A percentile compares a stretch with the other conserved stretches of the same genome.
These are phyloP conservation scores for Idaea dimidiata DNA, from an alignment of 2,888 invertebrate species.

Conservation along the genomic window DNA sequence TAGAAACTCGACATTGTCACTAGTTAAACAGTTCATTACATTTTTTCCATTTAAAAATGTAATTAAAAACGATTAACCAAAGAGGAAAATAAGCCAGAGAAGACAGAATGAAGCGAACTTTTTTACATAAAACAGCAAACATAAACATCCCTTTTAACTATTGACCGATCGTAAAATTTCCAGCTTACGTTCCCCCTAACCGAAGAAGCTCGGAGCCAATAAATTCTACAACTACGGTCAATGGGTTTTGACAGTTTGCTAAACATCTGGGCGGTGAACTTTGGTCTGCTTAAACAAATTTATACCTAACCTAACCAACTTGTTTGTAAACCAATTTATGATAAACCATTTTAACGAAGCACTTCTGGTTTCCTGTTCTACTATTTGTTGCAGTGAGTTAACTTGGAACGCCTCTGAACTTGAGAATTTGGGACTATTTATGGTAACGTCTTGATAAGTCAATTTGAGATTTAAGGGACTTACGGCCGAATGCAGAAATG, in stretches of 20 bases:
- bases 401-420: not conserved
- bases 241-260: slow-evolving; percentile 4
- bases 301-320: slow-evolving; percentile 4
- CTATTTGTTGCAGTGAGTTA: not conserved
- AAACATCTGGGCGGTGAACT: slow-evolving; percentile 3
- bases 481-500: too few relatives aligned
- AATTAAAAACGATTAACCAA: too few relatives aligned
- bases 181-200: not conserved
- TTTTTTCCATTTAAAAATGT: too few relatives aligned
- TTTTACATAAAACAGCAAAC: too few relatives aligned
- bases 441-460: not conserved
- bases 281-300: slow-evolving; percentile 17
- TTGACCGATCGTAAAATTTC: not conserved
- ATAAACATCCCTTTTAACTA: not conserved
- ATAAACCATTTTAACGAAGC: not conserved
- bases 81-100: too few relatives aligned
- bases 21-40: too few relatives aligned
- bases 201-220: not conserved
- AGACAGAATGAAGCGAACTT: too few relatives aligned
- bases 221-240: slow-evolving; percentile 1
- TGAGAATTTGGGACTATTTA: not conserved
- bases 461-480: not conserved
- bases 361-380: not conserved
- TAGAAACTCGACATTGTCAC: too few relatives aligned
- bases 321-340: slow-evolving; percentile 1